Conservation (phyloP, 2,888 invertebrate genomes). For the Ophion obscuratus region DNA sequence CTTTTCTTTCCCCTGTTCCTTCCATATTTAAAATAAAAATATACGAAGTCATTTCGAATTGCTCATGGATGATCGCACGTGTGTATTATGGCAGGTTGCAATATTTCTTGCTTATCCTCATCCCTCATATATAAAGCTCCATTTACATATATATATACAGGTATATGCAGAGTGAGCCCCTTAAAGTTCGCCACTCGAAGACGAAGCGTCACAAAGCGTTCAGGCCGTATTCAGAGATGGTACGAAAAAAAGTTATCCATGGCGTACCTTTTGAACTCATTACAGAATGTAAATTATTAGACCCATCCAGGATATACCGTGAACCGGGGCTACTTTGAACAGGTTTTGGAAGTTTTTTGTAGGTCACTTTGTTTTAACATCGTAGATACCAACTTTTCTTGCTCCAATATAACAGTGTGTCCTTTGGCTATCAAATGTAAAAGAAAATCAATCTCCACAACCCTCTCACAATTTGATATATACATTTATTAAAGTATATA, state of each 20-base stretch:
- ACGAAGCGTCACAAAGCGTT: background rate
- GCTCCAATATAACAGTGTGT: too few species aligned
- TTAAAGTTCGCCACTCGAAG: background rate
- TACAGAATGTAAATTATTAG: background rate
- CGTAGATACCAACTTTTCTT: too few species aligned
- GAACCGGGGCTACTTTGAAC: too few species aligned
- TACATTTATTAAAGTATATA: too few species aligned
- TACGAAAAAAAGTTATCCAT: background rate
- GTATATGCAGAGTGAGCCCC: background rate
- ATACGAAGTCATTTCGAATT: constrained; percentile 6
- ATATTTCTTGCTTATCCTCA: background rate
- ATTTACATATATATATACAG: background rate
- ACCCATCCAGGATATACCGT: too few species aligned
- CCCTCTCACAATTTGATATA: too few species aligned
- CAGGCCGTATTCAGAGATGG: background rate
- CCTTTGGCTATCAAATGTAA: too few species aligned
- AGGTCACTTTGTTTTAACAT: too few species aligned
- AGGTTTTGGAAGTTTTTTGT: too few species aligned
- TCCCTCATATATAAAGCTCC: background rate
- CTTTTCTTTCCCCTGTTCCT: background rate
- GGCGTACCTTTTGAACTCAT: background rate
- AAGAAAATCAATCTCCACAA: too few species aligned
- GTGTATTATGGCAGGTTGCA: constrained; percentile 23
- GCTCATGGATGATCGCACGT: background rate
- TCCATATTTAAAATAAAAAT: constrained; percentile 12